Percentiles rank a stretch among this genome's conserved stretches.
phyloP scores from a whole-genome alignment of 2,113 vertebrate species.

The Pholis gunnellus region DNA sequence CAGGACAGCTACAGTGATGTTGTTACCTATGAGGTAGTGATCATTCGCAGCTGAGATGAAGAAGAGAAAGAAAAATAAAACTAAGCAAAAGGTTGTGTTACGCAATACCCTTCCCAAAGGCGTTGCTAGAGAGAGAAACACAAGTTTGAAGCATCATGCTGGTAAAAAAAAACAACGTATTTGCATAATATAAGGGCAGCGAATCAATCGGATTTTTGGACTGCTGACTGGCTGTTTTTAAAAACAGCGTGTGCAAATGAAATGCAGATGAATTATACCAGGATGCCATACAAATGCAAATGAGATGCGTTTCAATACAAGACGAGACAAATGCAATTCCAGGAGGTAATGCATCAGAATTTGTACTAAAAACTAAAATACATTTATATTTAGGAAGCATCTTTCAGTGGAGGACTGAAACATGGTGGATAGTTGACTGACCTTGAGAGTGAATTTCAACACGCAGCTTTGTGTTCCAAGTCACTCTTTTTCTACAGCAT shows the following conservation, averaged over 20 bases:
- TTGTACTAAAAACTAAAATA: conserved; percentile 8
- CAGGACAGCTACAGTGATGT: conserved; percentile 93
- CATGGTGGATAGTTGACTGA: neutral
- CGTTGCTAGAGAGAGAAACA: conserved; percentile 5
- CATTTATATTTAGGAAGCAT: neutral
- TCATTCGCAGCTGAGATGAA: conserved; percentile 88
- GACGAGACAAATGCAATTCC: conserved; percentile 30
- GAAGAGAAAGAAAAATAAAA: conserved; percentile 36
- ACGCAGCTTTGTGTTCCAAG: neutral
- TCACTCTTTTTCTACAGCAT: neutral
- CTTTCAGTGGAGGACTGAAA: neutral
- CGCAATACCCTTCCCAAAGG: neutral
- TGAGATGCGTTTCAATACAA: conserved; percentile 53
- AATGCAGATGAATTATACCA: conserved; percentile 33
- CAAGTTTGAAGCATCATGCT: conserved; percentile 9
- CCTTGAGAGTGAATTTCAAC: neutral
- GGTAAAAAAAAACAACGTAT: conserved; percentile 15
- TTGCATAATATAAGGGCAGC: conserved; percentile 40
- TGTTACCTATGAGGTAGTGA: conserved; percentile 90
- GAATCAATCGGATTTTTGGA: conserved; percentile 43
- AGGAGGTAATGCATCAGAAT: conserved; percentile 35
- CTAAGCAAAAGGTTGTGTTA: conserved; percentile 36
- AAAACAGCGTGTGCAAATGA: conserved; percentile 49
- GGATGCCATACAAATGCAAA: conserved; percentile 46
- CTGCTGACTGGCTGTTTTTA: neutral